These are phyloP conservation scores for Epinephelus malabaricus DNA, from an alignment of 2,797 vertebrate species.

Conservation along the genomic window DNA sequence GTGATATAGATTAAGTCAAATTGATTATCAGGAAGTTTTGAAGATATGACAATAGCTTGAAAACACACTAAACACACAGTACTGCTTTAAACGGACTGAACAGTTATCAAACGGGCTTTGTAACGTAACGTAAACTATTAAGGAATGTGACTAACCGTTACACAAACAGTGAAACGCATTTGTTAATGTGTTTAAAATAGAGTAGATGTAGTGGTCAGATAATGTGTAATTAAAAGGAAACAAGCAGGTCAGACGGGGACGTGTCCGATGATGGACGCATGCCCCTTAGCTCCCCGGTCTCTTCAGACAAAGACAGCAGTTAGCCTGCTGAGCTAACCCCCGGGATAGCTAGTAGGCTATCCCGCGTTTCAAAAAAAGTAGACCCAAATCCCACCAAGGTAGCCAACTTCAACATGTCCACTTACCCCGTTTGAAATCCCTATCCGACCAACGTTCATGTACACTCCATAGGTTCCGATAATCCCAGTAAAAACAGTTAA, in stretches of 20 bases:
- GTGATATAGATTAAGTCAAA: accelerated
- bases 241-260: constrained; percentile 59
- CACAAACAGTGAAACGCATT: accelerated
- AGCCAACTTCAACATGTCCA: not conserved
- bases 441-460: constrained; percentile 60
- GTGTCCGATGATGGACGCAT: constrained; percentile 77
- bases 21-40: accelerated
- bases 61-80: not conserved
- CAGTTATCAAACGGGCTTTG: not conserved
- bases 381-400: constrained; percentile 4
- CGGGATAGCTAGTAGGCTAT: constrained; percentile 65
- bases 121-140: not conserved
- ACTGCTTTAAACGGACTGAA: not conserved
- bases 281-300: constrained; percentile 65
- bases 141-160: too few species aligned
- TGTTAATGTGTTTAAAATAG: accelerated
- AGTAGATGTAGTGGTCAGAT: accelerated
- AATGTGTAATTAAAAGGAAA: not conserved
- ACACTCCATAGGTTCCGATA: constrained; percentile 65
- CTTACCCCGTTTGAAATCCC: constrained; percentile 71
- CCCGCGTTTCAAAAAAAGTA: constrained; percentile 58
- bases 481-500: constrained; percentile 25
- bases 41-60: not conserved
- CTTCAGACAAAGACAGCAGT: constrained; percentile 79
- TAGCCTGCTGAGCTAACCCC: constrained; percentile 77